These are phyloP conservation scores for Anthoscopus minutus DNA, from an alignment of 2,113 vertebrate genomes.

Conservation along the genomic window DNA sequence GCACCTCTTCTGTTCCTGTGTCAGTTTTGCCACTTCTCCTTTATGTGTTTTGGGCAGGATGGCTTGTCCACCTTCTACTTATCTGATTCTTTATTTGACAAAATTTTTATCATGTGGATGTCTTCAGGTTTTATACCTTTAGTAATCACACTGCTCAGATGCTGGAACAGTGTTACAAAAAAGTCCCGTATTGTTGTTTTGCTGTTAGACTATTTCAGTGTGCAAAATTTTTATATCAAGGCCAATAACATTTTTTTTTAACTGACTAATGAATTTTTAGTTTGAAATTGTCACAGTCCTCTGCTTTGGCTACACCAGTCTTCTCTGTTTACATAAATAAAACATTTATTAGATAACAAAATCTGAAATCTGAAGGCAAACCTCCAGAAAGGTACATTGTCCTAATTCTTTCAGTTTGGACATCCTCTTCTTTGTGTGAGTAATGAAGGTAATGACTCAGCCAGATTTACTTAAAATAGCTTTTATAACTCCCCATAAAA, in stretches of 20 bases:
- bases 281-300: neutral
- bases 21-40: neutral
- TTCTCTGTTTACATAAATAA: neutral
- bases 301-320: neutral
- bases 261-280: neutral
- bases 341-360: neutral
- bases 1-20: neutral
- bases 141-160: neutral
- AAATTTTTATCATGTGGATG: neutral
- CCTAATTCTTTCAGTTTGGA: neutral
- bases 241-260: neutral
- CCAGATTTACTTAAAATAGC: neutral
- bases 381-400: neutral
- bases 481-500: neutral
- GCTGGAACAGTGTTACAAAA: neutral
- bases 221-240: neutral
- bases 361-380: neutral
- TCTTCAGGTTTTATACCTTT: neutral
- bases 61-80: neutral
- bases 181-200: fast-evolving
- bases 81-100: neutral
- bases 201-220: neutral
- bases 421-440: neutral
- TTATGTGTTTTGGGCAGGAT: neutral
- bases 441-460: neutral